Evolutionary conservation across 2,113 vertebrate species (phyloP).

Genomic region (Microcebus murinus): DNA sequence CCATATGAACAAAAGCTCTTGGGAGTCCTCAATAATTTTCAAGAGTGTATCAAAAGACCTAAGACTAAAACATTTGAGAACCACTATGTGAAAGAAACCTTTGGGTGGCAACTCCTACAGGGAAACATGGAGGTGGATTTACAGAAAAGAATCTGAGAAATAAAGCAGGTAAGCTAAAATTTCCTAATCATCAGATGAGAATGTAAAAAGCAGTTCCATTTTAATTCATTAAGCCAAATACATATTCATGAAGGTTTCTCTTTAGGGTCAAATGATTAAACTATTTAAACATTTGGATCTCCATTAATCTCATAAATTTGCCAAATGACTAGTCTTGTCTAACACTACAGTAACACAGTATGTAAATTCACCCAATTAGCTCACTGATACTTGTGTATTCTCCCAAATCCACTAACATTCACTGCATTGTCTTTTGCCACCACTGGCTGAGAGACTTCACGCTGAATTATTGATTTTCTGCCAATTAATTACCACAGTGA

Average conservation of each 20-base stretch:
- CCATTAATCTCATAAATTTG: neutral
- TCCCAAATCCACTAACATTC: slow-evolving; percentile 33
- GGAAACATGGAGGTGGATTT: neutral
- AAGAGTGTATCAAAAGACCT: neutral
- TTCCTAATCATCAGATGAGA: neutral
- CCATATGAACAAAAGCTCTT: neutral
- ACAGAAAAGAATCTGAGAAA: neutral
- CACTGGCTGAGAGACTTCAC: slow-evolving; percentile 47
- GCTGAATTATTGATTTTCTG: slow-evolving; percentile 68
- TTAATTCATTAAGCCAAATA: neutral
- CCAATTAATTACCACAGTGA: slow-evolving; percentile 59
- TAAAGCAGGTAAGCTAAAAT: neutral
- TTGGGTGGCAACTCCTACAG: neutral
- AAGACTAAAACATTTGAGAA: neutral
- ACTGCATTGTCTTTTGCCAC: neutral
- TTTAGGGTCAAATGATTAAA: neutral
- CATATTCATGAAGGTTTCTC: neutral
- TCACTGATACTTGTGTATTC: neutral
- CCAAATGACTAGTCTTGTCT: neutral
- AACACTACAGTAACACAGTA: neutral
- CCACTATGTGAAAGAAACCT: neutral
- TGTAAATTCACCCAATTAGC: slow-evolving; percentile 59
- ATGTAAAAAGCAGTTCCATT: neutral
- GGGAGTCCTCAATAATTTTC: neutral
- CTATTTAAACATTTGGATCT: neutral